Base-by-base conservation (phyloP, 2,888 invertebrate genomes). In the Anaspis maculata region DNA sequence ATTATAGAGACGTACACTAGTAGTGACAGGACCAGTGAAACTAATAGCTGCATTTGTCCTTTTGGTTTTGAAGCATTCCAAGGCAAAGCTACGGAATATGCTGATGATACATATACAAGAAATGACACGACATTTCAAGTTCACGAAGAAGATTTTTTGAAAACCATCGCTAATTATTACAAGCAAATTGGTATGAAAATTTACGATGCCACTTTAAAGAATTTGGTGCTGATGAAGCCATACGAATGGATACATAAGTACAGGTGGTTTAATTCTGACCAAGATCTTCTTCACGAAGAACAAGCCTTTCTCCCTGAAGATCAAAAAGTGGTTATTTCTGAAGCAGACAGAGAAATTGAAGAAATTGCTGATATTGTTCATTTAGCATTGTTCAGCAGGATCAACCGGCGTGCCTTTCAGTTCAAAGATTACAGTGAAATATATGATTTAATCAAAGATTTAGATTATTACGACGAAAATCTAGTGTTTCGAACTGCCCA, bases 101-200 rank as follows among this genome's bases (percentile, higher is more conserved):
- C n/a, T n/a, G n/a, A n/a, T n/a, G n/a, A n/a, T n/a, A n/a, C n/a
- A n/a, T n/a, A n/a, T n/a, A n/a, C n/a, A n/a, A n/a, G n/a, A n/a
- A n/a, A n/a, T n/a, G 10, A 22, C 19, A 10, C 32, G 27, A 27
- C 30, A 1, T 45, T 34, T 26, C 37, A 32, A 40, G 22, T 30
- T 2, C 46, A 53, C 27, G 49, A 50, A 32, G 33, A 40, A 10
- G 48, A 56, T 32, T 7, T 30, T 3, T 22, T 54, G 3, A 30
- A 36, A 15, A 44, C 45, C 19, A 36, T 42, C 11, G 23, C 49
- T 9, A 49, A 51, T 22, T 43, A 41, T 19, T 54, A 51, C 28
- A 42, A 42, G 25, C 30, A 44, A 7, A 15, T 37, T 13, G 52
- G 52, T 16, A 29, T 37, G 9, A 29, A 37, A 21, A 30, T 48